phyloP scores from a whole-genome alignment of 23 tunicate species.

The Corella eumyota region DNA sequence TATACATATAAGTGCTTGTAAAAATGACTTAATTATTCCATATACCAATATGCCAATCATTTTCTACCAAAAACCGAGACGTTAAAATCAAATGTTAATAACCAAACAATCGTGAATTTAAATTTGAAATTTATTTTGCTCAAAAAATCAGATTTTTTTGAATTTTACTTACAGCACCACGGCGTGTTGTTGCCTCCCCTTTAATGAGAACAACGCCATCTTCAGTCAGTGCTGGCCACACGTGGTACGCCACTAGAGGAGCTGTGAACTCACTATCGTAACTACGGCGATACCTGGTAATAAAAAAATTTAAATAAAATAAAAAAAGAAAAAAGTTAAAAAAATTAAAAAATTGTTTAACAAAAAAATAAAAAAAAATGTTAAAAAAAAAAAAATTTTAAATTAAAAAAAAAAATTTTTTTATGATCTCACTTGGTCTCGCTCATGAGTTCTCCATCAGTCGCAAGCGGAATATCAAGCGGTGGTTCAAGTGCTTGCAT shows the following conservation, averaged over 20 bases:
- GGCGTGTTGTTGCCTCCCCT: conserved; percentile 86
- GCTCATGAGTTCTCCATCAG: conserved; percentile 76
- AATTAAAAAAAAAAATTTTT: background rate
- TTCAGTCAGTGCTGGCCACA: conserved; percentile 99
- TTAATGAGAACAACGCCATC: conserved; percentile 68
- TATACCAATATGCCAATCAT: no score
- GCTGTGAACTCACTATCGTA: conserved; percentile 98
- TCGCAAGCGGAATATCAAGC: conserved; percentile 84
- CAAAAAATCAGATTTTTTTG: no score
- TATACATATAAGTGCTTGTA: no score
- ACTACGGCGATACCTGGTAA: conserved; percentile 83
- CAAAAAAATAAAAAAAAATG: background rate
- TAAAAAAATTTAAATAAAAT: background rate
- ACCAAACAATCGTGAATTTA: no score
- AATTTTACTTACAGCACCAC: conserved; percentile 97
- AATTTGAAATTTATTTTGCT: no score
- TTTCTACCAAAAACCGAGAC: no score
- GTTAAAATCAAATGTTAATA: no score
- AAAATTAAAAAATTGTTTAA: background rate
- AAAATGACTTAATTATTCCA: no score
- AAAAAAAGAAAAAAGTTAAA: background rate
- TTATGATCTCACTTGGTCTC: conserved; percentile 27
- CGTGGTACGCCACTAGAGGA: conserved; percentile 90
- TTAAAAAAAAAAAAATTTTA: background rate
- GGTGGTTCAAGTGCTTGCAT: conserved; percentile 98